Conservation (phyloP, 2,797 vertebrate genomes). For the Helicolenus hilgendorfi region DNA sequence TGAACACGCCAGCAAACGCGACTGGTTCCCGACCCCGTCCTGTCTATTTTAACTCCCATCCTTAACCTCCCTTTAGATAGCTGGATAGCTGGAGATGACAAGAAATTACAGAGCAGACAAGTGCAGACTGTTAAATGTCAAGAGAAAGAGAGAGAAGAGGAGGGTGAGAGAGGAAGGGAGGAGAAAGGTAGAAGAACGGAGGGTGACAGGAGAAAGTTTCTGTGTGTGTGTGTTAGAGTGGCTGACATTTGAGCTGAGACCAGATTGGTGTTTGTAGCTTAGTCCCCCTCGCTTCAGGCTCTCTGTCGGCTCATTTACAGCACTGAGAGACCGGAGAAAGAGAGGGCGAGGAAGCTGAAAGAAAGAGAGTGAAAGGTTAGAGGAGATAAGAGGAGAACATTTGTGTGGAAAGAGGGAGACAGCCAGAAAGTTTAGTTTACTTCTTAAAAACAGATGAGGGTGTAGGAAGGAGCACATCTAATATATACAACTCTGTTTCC, state of each 20-base stretch:
- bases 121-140: conserved; percentile 66
- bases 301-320: conserved; percentile 39
- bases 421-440: neutral
- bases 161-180: neutral
- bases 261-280: conserved; percentile 44
- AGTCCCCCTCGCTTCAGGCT: conserved; percentile 24
- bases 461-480: neutral
- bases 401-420: neutral
- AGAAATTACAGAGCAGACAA: conserved; percentile 55
- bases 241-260: conserved; percentile 53
- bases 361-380: conserved; percentile 19
- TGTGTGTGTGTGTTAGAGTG: neutral
- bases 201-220: neutral
- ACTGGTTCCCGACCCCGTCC: neutral
- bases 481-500: neutral
- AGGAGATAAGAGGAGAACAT: neutral
- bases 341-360: neutral
- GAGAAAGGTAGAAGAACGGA: neutral
- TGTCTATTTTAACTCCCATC: conserved; percentile 8
- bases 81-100: conserved; percentile 48
- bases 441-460: neutral
- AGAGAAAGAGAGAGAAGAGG: conserved; percentile 5
- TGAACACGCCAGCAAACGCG: conserved; percentile 30
- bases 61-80: conserved; percentile 53
- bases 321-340: neutral